Evolutionary conservation across 2,797 vertebrate species (phyloP).

Genomic region (Epinephelus awoara): DNA sequence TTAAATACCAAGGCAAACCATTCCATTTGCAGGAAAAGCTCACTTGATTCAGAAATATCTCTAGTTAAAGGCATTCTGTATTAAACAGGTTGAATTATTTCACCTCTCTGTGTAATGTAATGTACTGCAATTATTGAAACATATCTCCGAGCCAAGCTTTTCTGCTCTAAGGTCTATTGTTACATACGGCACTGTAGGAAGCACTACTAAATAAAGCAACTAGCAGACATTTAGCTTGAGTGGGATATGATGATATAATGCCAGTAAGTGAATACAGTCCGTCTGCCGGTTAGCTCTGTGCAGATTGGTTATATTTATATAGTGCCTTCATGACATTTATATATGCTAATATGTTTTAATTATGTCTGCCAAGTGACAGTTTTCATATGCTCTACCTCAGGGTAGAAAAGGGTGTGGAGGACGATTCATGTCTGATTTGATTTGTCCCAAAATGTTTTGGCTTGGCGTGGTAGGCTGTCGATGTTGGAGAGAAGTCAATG

Average conservation of each 20-base stretch:
- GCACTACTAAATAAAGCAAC: conserved; percentile 19
- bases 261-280: conserved; percentile 15
- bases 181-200: background rate
- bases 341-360: conserved; percentile 18
- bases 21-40: conserved; percentile 11
- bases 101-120: conserved; percentile 7
- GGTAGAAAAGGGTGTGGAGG: background rate
- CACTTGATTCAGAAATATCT: conserved; percentile 12
- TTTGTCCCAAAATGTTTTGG: conserved; percentile 18
- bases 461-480: conserved; percentile 10
- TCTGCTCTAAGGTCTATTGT: conserved; percentile 18
- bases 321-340: background rate
- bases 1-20: background rate
- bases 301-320: background rate
- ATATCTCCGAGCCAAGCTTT: conserved; percentile 6
- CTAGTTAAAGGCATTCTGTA: background rate
- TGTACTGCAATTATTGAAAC: conserved; percentile 16
- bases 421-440: conserved; percentile 22
- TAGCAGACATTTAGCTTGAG: conserved; percentile 19
- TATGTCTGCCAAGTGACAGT: background rate
- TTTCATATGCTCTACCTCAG: conserved; percentile 23
- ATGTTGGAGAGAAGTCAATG: conserved; percentile 17
- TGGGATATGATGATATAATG: conserved; percentile 16
- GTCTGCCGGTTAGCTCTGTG: too few species aligned
- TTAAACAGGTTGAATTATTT: conserved; percentile 26